These are phyloP conservation scores for Drosophila barbarae DNA, from an alignment of 2,888 invertebrate species.

Conservation along the genomic window DNA sequence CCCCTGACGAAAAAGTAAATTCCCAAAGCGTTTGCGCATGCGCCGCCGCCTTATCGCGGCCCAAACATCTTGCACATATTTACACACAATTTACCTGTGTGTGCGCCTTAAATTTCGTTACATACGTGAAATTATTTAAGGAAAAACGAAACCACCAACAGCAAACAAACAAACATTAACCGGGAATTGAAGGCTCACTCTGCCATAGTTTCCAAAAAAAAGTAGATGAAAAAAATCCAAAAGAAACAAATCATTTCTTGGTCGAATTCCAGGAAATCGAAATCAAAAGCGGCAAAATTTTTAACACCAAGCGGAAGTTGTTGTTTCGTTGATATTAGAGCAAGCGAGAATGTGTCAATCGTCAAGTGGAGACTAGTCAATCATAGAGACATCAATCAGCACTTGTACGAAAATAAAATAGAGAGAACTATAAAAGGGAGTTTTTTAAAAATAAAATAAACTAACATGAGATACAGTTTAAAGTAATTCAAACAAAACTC, in stretches of 20 bases:
- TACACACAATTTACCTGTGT: constrained; percentile 65
- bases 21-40: constrained; percentile 56
- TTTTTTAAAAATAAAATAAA: neutral
- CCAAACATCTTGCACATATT: constrained; percentile 54
- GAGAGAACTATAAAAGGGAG: neutral
- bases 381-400: constrained; percentile 59
- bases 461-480: neutral
- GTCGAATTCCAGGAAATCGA: constrained; percentile 64
- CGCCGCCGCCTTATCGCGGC: constrained; percentile 47
- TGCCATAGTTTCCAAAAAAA: constrained; percentile 32
- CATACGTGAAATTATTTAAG: constrained; percentile 71
- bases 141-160: constrained; percentile 56
- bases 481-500: neutral
- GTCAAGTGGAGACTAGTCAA: constrained; percentile 55
- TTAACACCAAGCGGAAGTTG: constrained; percentile 41
- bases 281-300: constrained; percentile 64
- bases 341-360: constrained; percentile 45
- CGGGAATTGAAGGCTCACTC: constrained; percentile 57
- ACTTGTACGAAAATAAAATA: constrained; percentile 2
- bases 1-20: constrained; percentile 3
- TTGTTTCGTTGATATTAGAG: constrained; percentile 28
- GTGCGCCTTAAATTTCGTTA: constrained; percentile 36
- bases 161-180: constrained; percentile 69
- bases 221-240: constrained; percentile 8
- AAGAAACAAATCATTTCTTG: constrained; percentile 50